Evolutionary conservation across 2,888 invertebrate species (phyloP).

Genomic region (Chloroclystis v-ata): DNA sequence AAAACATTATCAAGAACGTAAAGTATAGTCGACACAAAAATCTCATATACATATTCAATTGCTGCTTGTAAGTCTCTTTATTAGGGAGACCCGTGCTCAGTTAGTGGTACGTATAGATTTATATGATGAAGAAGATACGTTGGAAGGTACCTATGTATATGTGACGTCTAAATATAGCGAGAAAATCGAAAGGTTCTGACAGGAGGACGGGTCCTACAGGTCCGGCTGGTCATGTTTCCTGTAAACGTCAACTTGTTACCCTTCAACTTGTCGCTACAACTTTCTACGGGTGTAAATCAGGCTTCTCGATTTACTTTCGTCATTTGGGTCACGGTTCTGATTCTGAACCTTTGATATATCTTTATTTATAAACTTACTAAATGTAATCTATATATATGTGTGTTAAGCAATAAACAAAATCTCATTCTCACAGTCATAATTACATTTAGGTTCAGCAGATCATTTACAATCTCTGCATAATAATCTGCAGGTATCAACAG

Average conservation of each 20-base stretch:
- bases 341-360: neutral
- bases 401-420: too few species aligned
- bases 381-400: too few species aligned
- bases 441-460: too few species aligned
- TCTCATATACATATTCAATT: too few species aligned
- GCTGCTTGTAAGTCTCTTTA: too few species aligned
- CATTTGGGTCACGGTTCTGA: constrained; percentile 13
- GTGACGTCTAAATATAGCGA: constrained; percentile 5
- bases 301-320: constrained; percentile 34
- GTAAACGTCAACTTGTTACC: constrained; percentile 45
- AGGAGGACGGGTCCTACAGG: constrained; percentile 27
- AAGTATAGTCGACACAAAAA: too few species aligned
- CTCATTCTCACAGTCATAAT: too few species aligned
- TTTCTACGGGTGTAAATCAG: constrained; percentile 39
- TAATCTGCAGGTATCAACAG: too few species aligned
- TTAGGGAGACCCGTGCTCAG: too few species aligned
- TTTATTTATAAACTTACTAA: constrained; percentile 1
- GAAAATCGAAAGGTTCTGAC: constrained; percentile 26
- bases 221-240: constrained; percentile 35
- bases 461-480: too few species aligned
- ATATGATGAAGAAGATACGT: neutral
- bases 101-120: neutral
- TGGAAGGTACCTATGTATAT: constrained; percentile 7
- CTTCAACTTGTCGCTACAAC: constrained; percentile 42
- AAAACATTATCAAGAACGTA: too few species aligned